Percentiles rank a stretch among this genome's conserved stretches.
phyloP scores from a whole-genome alignment of 2,113 vertebrate species.

The Ornithorhynchus anatinus region DNA sequence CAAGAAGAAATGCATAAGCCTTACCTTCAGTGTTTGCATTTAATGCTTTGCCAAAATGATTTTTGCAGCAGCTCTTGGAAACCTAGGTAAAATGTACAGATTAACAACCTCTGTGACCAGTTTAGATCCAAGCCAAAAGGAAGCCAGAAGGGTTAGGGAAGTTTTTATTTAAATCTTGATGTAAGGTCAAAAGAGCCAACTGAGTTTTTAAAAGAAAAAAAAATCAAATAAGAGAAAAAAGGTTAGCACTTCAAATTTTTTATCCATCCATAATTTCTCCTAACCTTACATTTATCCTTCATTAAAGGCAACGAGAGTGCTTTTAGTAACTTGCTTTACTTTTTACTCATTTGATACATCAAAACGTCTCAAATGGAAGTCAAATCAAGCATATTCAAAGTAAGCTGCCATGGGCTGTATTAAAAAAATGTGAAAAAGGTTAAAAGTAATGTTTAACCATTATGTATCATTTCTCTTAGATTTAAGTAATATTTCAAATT shows the following conservation, averaged over 20 bases:
- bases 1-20: not conserved
- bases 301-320: not conserved
- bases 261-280: not conserved
- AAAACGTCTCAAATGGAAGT: not conserved
- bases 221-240: not conserved
- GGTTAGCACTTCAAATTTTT: constrained; percentile 16
- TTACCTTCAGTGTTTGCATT: not conserved
- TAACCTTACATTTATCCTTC: not conserved
- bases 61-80: not conserved
- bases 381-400: not conserved
- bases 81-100: constrained; percentile 22
- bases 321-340: constrained; percentile 10
- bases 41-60: constrained; percentile 9
- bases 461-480: not conserved
- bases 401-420: not conserved
- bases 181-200: constrained; percentile 6
- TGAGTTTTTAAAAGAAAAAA: not conserved
- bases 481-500: not conserved
- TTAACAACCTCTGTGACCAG: constrained; percentile 15
- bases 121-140: constrained; percentile 23
- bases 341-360: not conserved
- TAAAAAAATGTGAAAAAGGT: not conserved
- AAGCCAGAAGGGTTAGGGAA: constrained; percentile 22
- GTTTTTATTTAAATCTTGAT: constrained; percentile 34
- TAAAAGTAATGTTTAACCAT: not conserved